phyloP scores from a whole-genome alignment of 2,888 invertebrate species.

The Leptopterna dolabrata region DNA sequence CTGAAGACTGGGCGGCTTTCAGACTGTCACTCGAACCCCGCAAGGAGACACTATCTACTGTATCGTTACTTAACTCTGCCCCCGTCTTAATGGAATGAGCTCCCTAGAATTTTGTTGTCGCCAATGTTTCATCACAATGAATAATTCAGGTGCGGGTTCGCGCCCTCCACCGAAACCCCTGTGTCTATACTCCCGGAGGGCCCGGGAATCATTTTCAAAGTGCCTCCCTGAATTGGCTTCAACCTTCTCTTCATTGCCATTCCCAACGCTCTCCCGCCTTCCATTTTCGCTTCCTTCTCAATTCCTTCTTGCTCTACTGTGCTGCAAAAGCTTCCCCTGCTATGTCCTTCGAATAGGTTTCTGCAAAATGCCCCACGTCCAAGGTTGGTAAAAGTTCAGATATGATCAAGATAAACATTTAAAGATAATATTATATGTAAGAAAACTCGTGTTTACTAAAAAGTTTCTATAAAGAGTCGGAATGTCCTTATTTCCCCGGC shows the following conservation, averaged over 20 bases:
- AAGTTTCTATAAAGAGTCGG: too few relatives aligned
- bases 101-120: neutral
- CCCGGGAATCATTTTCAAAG: conserved; percentile 3
- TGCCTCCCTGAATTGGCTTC: neutral
- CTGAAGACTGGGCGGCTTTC: neutral
- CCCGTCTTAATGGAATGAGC: conserved; percentile 2
- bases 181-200: neutral
- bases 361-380: too few relatives aligned
- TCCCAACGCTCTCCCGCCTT: neutral
- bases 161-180: neutral
- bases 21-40: neutral
- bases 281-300: neutral
- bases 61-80: neutral
- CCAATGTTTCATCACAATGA: conserved; percentile 3
- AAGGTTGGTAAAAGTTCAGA: too few relatives aligned
- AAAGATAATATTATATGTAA: too few relatives aligned
- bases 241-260: neutral
- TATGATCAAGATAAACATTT: too few relatives aligned
- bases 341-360: neutral
- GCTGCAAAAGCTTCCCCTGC: neutral
- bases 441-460: too few relatives aligned
- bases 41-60: neutral
- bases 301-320: neutral
- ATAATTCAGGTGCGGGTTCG: neutral
- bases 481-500: too few relatives aligned